Conservation (phyloP, 2,797 vertebrate genomes). For the Synanceia verrucosa region DNA sequence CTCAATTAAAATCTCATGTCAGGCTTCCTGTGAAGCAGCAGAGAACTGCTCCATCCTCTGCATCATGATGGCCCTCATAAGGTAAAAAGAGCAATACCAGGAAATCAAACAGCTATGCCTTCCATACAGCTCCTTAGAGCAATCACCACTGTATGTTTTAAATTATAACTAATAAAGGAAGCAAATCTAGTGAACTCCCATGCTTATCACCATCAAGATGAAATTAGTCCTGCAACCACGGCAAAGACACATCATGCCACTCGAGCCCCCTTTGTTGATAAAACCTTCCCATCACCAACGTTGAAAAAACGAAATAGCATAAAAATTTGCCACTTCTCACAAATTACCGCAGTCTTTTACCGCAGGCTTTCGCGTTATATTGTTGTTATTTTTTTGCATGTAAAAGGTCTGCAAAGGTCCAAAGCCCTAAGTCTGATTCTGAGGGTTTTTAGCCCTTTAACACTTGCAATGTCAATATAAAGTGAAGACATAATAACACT, state of each 20-base stretch:
- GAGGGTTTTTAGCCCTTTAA: too few relatives aligned
- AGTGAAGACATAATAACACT: too few relatives aligned
- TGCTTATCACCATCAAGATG: slow-evolving; percentile 29
- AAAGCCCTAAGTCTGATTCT: too few relatives aligned
- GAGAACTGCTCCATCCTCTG: neutral
- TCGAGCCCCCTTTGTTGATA: neutral
- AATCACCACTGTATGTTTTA: slow-evolving; percentile 34
- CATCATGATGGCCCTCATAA: slow-evolving; percentile 5
- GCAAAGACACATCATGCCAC: slow-evolving; percentile 35
- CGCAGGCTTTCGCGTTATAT: too few relatives aligned
- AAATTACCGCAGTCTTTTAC: too few relatives aligned
- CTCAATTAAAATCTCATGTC: slow-evolving; percentile 19
- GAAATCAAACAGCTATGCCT: slow-evolving; percentile 17
- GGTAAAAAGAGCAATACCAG: slow-evolving; percentile 11
- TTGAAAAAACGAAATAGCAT: neutral
- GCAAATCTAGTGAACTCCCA: slow-evolving; percentile 14
- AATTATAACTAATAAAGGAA: slow-evolving; percentile 40
- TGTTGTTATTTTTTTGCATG: too few relatives aligned
- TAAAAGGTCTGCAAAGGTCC: too few relatives aligned
- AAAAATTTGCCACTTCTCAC: neutral
- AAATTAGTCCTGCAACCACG: slow-evolving; percentile 16
- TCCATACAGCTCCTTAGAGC: slow-evolving; percentile 17
- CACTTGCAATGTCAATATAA: too few relatives aligned
- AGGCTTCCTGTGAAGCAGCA: neutral
- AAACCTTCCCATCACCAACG: neutral